These are phyloP conservation scores for Dolomedes plantarius DNA, from an alignment of 2,888 invertebrate species.

Conservation along the genomic window DNA sequence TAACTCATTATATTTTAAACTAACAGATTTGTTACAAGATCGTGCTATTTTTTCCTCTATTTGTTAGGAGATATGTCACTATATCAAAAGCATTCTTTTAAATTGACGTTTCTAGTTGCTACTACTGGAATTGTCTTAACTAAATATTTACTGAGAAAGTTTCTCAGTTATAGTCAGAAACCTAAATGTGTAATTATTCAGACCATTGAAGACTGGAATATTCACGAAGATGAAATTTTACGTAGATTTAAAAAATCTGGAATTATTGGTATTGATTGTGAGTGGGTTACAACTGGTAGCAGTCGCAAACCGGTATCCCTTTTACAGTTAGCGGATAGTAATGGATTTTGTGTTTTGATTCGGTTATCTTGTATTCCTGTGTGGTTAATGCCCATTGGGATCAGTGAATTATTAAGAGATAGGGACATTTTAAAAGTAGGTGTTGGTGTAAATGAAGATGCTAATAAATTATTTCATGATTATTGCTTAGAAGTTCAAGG, in stretches of 20 bases:
- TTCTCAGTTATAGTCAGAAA: not conserved
- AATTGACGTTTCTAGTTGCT: constrained; percentile 3
- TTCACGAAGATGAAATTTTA: constrained; percentile 36
- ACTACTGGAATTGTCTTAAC: constrained; percentile 3
- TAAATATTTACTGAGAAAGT: constrained; percentile 10
- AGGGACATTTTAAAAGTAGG: constrained; percentile 85
- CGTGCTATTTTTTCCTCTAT: too few species aligned
- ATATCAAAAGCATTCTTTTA: not conserved
- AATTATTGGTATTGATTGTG: constrained; percentile 87
- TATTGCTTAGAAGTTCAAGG: constrained; percentile 81
- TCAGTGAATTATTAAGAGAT: constrained; percentile 81
- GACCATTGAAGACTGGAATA: constrained; percentile 41
- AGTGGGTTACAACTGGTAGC: constrained; percentile 83
- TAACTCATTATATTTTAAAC: too few species aligned
- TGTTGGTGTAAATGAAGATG: constrained; percentile 84
- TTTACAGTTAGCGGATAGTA: constrained; percentile 84
- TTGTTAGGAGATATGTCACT: not conserved
- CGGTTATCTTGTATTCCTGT: constrained; percentile 81
- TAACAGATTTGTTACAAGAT: too few species aligned
- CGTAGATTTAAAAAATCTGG: constrained; percentile 20
- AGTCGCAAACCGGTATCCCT: constrained; percentile 82
- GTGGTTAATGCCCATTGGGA: constrained; percentile 74
- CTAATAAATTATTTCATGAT: constrained; percentile 82
- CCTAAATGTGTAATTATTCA: constrained; percentile 43
- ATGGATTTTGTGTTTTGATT: constrained; percentile 84